Conservation (phyloP, 2,113 vertebrate genomes). For the Raja brachyura region DNA sequence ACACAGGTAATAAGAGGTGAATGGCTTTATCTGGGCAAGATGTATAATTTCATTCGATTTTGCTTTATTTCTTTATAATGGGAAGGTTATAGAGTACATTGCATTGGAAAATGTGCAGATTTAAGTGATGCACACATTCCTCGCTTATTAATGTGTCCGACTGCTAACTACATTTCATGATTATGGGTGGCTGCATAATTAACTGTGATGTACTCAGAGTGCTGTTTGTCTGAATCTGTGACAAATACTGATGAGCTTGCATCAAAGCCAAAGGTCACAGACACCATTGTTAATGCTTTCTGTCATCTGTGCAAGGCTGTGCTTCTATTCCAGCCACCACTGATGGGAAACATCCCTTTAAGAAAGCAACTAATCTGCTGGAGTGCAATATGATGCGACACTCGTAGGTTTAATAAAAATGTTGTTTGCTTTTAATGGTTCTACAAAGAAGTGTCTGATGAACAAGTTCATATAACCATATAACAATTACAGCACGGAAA, state of each 20-base stretch:
- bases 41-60: background rate
- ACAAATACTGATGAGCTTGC: background rate
- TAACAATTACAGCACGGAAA: no score
- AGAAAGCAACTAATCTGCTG: background rate
- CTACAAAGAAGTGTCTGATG: background rate
- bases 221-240: background rate
- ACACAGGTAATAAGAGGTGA: background rate
- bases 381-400: no score
- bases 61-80: background rate
- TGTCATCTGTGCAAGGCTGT: background rate
- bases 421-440: background rate
- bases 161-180: background rate
- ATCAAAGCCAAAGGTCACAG: background rate
- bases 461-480: no score
- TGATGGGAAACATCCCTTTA: background rate
- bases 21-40: background rate
- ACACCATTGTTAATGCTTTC: background rate
- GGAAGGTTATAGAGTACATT: background rate
- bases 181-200: slow-evolving; percentile 1
- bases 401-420: background rate
- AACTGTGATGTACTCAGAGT: background rate
- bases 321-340: background rate
- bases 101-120: background rate
- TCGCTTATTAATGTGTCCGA: background rate
- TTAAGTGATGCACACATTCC: background rate